Conservation (phyloP, 2,797 vertebrate genomes). For the Holocentrus rufus region DNA sequence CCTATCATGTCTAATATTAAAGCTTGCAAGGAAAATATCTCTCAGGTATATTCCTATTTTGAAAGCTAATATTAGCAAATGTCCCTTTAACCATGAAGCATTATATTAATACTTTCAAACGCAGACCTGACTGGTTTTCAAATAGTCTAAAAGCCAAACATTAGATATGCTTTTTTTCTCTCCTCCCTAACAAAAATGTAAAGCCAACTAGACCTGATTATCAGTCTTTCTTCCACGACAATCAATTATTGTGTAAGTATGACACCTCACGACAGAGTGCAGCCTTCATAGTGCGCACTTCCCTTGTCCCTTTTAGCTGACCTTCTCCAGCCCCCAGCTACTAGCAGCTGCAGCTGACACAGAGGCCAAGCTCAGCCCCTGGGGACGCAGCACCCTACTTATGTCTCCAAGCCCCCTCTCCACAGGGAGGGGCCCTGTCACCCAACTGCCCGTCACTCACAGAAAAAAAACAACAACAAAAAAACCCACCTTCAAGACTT, state of each 20-base stretch:
- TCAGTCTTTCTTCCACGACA: constrained; percentile 25
- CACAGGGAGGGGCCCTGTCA: constrained; percentile 16
- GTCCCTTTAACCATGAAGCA: constrained; percentile 7
- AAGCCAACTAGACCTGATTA: constrained; percentile 39
- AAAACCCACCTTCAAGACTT: constrained; percentile 12
- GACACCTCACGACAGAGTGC: constrained; percentile 38
- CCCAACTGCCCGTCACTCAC: constrained; percentile 39
- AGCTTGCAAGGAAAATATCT: not conserved
- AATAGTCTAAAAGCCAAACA: not conserved
- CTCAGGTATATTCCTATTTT: constrained; percentile 12
- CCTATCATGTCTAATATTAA: constrained; percentile 4
- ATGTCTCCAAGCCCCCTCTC: constrained; percentile 30
- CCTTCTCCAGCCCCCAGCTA: constrained; percentile 42
- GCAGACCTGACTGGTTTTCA: constrained; percentile 9
- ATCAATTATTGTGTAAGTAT: constrained; percentile 30
- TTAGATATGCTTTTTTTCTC: constrained; percentile 24
- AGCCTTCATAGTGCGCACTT: constrained; percentile 21
- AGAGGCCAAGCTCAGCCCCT: constrained; percentile 46
- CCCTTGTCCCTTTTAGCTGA: constrained; percentile 42
- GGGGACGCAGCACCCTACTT: constrained; percentile 57
- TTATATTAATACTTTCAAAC: constrained; percentile 17
- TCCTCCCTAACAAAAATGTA: constrained; percentile 24
- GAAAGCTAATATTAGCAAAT: constrained; percentile 11
- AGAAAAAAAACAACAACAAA: not conserved
- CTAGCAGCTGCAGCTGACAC: constrained; percentile 68